These are phyloP conservation scores for Podarcis lilfordi DNA, from an alignment of 2,797 vertebrate species.

Conservation along the genomic window DNA sequence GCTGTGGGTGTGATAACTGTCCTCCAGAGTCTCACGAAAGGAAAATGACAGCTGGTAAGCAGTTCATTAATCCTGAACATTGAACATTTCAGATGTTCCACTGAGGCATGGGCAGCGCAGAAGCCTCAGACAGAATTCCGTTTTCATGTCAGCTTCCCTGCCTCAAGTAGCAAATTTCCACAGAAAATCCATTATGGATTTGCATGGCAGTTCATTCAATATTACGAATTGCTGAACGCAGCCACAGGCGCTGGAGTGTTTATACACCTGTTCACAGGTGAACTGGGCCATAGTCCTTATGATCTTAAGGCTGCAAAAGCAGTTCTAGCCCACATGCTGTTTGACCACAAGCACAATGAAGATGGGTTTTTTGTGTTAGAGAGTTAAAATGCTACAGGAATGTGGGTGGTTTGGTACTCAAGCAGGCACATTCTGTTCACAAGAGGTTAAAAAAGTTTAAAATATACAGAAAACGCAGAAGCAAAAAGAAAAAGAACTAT, in stretches of 20 bases:
- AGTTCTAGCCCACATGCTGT: neutral
- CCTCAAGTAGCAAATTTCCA: neutral
- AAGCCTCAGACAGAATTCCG: neutral
- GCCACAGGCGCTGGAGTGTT: neutral
- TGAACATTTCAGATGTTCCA: conserved; percentile 1
- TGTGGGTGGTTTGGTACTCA: neutral
- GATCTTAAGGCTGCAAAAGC: neutral
- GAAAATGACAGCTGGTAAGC: conserved; percentile 11
- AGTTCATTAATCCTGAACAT: conserved; percentile 23
- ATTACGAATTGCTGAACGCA: neutral
- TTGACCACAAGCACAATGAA: neutral
- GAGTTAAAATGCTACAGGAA: neutral
- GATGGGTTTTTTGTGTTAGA: neutral
- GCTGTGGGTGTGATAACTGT: conserved; percentile 15
- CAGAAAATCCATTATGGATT: neutral
- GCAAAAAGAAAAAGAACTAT: neutral
- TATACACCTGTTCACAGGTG: neutral
- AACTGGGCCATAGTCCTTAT: neutral
- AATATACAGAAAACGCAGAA: neutral
- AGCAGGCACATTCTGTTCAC: neutral
- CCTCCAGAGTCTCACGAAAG: conserved; percentile 3
- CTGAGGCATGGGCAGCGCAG: neutral
- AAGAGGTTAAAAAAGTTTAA: neutral
- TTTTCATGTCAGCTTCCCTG: neutral
- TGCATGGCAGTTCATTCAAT: neutral